These are phyloP conservation scores for Drosophila nigricruria DNA, from an alignment of 2,888 invertebrate species.

Conservation along the genomic window DNA sequence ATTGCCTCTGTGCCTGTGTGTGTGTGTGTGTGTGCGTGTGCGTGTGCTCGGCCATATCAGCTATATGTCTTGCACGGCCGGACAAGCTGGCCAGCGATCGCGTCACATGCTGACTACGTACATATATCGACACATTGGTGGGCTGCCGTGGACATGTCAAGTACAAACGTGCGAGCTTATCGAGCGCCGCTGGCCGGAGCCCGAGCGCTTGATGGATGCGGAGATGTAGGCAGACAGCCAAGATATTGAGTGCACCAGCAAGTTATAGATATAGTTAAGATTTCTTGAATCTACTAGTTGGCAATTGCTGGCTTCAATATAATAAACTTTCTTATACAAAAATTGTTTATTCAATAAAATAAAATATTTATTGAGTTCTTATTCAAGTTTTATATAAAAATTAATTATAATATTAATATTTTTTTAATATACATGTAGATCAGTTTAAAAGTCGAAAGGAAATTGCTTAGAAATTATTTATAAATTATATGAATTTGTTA, in stretches of 20 bases:
- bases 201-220: constrained; percentile 38
- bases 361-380: too few relatives aligned
- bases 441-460: too few relatives aligned
- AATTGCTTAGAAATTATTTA: too few relatives aligned
- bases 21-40: constrained; percentile 11
- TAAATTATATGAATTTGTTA: too few relatives aligned
- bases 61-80: constrained; percentile 65
- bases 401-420: too few relatives aligned
- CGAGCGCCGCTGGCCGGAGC: constrained; percentile 18
- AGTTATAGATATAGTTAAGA: not conserved
- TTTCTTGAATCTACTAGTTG: too few relatives aligned
- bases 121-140: constrained; percentile 29
- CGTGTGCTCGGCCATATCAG: constrained; percentile 49
- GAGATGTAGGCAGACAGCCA: constrained; percentile 7
- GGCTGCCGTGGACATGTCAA: constrained; percentile 66
- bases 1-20: constrained; percentile 31
- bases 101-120: not conserved
- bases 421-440: too few relatives aligned
- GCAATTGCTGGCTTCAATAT: too few relatives aligned
- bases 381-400: too few relatives aligned
- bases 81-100: constrained; percentile 43
- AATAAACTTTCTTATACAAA: too few relatives aligned
- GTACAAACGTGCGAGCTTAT: constrained; percentile 58
- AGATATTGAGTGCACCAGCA: constrained; percentile 5
- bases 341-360: too few relatives aligned